These are phyloP conservation scores for Episyrphus balteatus DNA, from an alignment of 1,140 invertebrate species.

Conservation along the genomic window DNA sequence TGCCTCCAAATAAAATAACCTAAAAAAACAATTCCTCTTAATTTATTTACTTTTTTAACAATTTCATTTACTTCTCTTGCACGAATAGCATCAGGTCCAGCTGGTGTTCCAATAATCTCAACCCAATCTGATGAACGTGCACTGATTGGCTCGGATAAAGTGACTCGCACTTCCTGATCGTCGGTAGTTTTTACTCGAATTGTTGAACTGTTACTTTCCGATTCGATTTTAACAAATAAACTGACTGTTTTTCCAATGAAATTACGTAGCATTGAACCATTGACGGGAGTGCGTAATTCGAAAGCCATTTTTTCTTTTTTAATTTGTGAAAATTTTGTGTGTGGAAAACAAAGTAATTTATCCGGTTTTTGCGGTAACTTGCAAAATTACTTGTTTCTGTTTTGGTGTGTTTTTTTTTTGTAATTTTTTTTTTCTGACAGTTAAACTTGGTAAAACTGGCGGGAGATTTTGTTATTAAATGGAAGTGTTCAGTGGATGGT, in stretches of 20 bases:
- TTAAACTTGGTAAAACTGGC: too few species aligned
- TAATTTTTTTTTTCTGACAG: too few species aligned
- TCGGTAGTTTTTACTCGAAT: slow-evolving; percentile 21
- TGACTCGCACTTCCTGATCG: slow-evolving; percentile 22
- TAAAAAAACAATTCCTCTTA: slow-evolving; percentile 5
- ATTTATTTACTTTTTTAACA: slow-evolving; percentile 9
- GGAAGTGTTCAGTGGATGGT: too few species aligned
- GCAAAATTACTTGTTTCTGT: too few species aligned
- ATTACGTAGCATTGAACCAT: slow-evolving; percentile 25
- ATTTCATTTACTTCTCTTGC: slow-evolving; percentile 12
- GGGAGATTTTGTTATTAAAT: too few species aligned
- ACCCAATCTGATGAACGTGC: slow-evolving; percentile 21
- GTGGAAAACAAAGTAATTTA: too few species aligned
- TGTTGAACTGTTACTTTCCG: slow-evolving; percentile 17
- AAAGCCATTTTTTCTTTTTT: slow-evolving; percentile 9
- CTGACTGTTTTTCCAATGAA: slow-evolving; percentile 21
- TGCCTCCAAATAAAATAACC: slow-evolving; percentile 25
- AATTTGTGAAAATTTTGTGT: too few species aligned
- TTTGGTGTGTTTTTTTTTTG: too few species aligned
- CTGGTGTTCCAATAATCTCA: slow-evolving; percentile 26
- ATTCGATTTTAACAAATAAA: slow-evolving; percentile 25
- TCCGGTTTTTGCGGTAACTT: too few species aligned
- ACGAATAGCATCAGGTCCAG: slow-evolving; percentile 13
- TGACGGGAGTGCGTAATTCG: slow-evolving; percentile 21
- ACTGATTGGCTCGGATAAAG: slow-evolving; percentile 12